These are phyloP conservation scores for Drosophila ananassae DNA, from an alignment of 1,140 invertebrate genomes.

Conservation along the genomic window DNA sequence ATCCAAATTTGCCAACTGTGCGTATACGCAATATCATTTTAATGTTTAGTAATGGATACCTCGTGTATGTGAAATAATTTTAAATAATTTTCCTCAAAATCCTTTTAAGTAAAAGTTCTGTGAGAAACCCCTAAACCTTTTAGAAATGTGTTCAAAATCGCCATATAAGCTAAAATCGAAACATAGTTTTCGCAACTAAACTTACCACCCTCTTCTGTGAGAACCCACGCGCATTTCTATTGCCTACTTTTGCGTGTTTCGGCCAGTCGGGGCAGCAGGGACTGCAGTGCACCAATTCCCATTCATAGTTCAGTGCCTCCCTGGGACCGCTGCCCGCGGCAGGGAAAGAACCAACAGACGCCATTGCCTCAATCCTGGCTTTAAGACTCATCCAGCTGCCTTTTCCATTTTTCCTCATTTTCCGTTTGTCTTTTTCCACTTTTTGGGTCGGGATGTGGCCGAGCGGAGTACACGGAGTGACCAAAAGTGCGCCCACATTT, in stretches of 20 bases:
- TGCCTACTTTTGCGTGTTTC: constrained; percentile 42
- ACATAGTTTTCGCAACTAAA: constrained; percentile 4
- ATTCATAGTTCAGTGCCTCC: constrained; percentile 57
- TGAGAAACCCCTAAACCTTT: too few relatives aligned
- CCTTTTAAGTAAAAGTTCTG: too few relatives aligned
- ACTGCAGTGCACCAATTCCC: constrained; percentile 52
- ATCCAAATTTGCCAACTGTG: background rate
- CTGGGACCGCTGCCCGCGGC: constrained; percentile 1
- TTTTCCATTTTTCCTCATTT: constrained; percentile 36
- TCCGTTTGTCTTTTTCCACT: background rate
- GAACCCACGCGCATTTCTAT: constrained; percentile 30
- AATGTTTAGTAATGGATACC: too few relatives aligned
- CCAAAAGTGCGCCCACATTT: constrained; percentile 52
- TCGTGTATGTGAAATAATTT: too few relatives aligned
- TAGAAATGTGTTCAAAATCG: too few relatives aligned
- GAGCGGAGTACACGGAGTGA: constrained; percentile 27
- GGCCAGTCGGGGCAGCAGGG: constrained; percentile 2
- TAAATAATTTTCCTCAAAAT: too few relatives aligned
- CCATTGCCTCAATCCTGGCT: constrained; percentile 58
- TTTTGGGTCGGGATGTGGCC: constrained; percentile 23
- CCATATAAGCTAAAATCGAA: background rate
- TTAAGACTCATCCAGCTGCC: constrained; percentile 53
- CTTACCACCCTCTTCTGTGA: background rate
- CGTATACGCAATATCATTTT: background rate
- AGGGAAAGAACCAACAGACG: constrained; percentile 4